Evolutionary conservation across 2,888 invertebrate species (phyloP).

Genomic region (Pecten maximus): DNA sequence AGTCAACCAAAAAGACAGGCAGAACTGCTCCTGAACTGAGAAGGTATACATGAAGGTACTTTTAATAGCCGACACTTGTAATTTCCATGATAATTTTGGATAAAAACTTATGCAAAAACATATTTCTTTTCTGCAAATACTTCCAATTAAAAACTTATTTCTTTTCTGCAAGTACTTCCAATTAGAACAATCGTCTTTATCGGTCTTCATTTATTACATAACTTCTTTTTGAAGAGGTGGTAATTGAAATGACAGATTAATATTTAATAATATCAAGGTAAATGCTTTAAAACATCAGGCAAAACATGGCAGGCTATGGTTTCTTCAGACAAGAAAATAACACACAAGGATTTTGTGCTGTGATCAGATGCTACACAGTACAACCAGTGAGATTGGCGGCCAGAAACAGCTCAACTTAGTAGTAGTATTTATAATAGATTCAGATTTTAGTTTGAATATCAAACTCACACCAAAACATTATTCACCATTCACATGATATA

Average conservation of each 20-base stretch:
- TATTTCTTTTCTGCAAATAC: no score
- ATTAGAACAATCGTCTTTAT: not conserved
- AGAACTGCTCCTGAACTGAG: not conserved
- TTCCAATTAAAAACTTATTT: no score
- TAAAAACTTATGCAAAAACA: not conserved
- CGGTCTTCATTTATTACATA: no score
- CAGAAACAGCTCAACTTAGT: constrained; percentile 33
- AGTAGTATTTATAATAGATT: constrained; percentile 31
- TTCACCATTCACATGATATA: constrained; percentile 35
- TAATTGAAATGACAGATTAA: not conserved
- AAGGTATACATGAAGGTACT: not conserved
- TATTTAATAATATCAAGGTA: not conserved
- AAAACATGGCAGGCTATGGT: constrained; percentile 26
- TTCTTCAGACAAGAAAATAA: not conserved
- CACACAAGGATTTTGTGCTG: not conserved
- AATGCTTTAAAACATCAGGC: not conserved
- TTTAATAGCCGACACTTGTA: no score
- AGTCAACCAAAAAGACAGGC: not conserved
- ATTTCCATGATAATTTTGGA: not conserved
- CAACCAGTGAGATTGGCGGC: not conserved
- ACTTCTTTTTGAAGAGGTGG: not conserved
- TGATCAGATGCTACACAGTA: not conserved
- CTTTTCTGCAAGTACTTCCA: not conserved
- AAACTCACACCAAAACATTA: constrained; percentile 32
- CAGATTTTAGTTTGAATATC: constrained; percentile 35